phyloP scores from a whole-genome alignment of 2,113 vertebrate genomes.

The Pterocles gutturalis region DNA sequence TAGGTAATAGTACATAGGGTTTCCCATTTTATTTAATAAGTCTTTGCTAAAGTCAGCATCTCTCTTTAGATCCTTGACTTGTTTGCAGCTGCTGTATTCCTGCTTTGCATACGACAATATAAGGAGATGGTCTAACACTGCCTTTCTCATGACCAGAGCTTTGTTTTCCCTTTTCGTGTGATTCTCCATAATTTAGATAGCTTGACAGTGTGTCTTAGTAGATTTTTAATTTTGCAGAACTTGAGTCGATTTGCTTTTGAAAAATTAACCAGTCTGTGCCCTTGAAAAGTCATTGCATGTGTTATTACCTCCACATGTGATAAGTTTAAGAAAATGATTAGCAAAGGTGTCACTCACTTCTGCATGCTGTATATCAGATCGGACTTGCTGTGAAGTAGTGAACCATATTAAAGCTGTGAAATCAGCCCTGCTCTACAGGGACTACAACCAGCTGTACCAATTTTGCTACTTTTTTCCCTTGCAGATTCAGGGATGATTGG shows the following conservation, averaged over 20 bases:
- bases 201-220: conserved; percentile 40
- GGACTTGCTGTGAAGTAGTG: conserved; percentile 72
- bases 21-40: conserved; percentile 9
- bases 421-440: conserved; percentile 60
- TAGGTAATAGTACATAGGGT: neutral
- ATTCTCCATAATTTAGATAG: conserved; percentile 39
- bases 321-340: conserved; percentile 76
- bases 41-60: neutral
- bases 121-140: neutral
- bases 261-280: conserved; percentile 66
- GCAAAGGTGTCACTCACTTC: conserved; percentile 71
- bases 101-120: neutral
- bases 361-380: conserved; percentile 54
- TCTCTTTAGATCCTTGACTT: neutral
- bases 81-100: neutral
- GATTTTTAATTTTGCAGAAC: conserved; percentile 58
- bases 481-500: conserved; percentile 69
- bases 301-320: conserved; percentile 63
- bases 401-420: conserved; percentile 74
- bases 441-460: conserved; percentile 61
- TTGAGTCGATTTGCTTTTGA: conserved; percentile 40
- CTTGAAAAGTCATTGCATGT: conserved; percentile 73
- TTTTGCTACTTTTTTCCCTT: conserved; percentile 62
- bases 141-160: neutral
- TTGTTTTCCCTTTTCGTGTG: neutral